Evolutionary conservation across 1,140 invertebrate species (phyloP).

Genomic region (Stegodyphus mimosarum): DNA sequence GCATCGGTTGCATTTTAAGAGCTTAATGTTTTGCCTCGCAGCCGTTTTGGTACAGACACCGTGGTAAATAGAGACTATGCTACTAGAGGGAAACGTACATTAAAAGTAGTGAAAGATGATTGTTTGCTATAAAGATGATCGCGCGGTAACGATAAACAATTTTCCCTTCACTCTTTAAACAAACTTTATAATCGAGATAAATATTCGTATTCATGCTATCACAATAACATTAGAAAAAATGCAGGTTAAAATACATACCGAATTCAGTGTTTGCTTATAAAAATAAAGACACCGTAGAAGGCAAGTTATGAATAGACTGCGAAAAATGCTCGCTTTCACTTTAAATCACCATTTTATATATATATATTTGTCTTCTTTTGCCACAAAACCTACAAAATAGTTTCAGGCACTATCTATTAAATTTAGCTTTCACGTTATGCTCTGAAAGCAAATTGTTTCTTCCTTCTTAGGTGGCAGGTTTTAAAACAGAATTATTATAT

Average conservation of each 20-base stretch:
- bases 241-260: slow-evolving; percentile 1
- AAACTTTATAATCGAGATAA: slow-evolving; percentile 60
- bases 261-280: slow-evolving; percentile 52
- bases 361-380: slow-evolving; percentile 13
- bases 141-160: slow-evolving; percentile 47
- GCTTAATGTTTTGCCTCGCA: slow-evolving; percentile 52
- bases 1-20: slow-evolving; percentile 41
- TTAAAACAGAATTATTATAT: no score
- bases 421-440: neutral
- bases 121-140: slow-evolving; percentile 57
- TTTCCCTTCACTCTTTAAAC: slow-evolving; percentile 38
- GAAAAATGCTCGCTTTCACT: slow-evolving; percentile 27
- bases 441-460: no score
- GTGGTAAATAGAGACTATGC: neutral
- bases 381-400: slow-evolving; percentile 43
- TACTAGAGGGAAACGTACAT: slow-evolving; percentile 18
- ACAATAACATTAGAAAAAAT: slow-evolving; percentile 49
- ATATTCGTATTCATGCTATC: slow-evolving; percentile 48
- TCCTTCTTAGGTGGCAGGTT: no score
- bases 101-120: slow-evolving; percentile 57
- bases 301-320: slow-evolving; percentile 28
- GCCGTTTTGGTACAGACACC: slow-evolving; percentile 16
- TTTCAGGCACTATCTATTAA: neutral
- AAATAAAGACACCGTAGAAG: slow-evolving; percentile 28
- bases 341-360: slow-evolving; percentile 38